Base-by-base conservation (phyloP, 1,140 invertebrate species). In the Goniozus legneri region DNA sequence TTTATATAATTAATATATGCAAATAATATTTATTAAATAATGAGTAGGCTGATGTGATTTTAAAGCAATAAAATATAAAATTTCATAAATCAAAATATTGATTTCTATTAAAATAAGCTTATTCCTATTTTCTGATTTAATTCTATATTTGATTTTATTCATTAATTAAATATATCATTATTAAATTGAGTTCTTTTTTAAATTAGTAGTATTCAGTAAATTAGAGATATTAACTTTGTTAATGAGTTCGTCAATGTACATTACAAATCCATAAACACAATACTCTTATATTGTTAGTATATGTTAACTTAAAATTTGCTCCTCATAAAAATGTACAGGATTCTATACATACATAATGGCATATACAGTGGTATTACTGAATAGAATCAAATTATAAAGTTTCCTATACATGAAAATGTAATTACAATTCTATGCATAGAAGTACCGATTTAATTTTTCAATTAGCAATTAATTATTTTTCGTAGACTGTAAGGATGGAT, bases 341-440 rank as follows among this genome's bases (percentile, higher is more conserved):
- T 37, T 38, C 10, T 38, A 18, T 38, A 38, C 15, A 38, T 38
- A 12, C 20, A 38, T 12, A 19, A 15, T 13, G 13, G 8, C 18
- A 36, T 12, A 8, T 36, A 36, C 16, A 19, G 12, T 13, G 15
- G 10, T 21, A 38, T 19, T 21, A n/a, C n/a, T 30, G 22, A 20
- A 22, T 19, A 33, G 12, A 35, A 8, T 47, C 33, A 44, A 34
- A 27, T 18, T 39, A 33, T 44, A 51, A 56, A 52, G 56, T 58
- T 60, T 58, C 56, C 58, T 34, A 60, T 39, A 58, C 58, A 60
- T 58, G 10, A 27, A 60, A 60, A 55, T 44, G 31, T 24, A 52
- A 51, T 58, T 52, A 49, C 43, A 51, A 32, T 58, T 37, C 42
- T 58, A 34, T 44, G 48, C 48, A 50, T 51, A 52, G 39, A 50